Base-by-base conservation (phyloP, 2,888 invertebrate species). In the Clivina fossor region DNA sequence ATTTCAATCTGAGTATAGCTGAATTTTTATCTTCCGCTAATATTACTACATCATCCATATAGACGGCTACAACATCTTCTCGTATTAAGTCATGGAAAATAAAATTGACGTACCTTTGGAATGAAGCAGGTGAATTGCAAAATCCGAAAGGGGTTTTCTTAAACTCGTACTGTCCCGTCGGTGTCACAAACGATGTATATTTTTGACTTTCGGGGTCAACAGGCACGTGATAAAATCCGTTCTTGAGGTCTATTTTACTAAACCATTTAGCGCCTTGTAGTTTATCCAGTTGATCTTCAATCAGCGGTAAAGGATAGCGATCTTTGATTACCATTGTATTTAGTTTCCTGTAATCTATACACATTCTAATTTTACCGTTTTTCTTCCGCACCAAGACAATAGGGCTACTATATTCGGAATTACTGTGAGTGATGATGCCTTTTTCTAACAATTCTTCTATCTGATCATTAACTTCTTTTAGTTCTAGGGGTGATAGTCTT, bases 261-360 rank as follows among this genome's bases (percentile, higher is more conserved):
- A 62, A 64, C 57, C 64, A 5, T 60, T 35, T 16, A 54, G 58
- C 59, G 59, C 53, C 57, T 26, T 57, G 48, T 7, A 66, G 26
- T 4, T 57, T 50, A n/a, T 65, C 62, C 8, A 69, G 60, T 4
- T 62, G 59, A 22, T 65, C 63, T 16, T 68, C 66, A 3, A 67
- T 67, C 2, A 67, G n/a, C 1, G 69, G 68, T 16, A 70, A 55
- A 2, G 67, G 69, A 56, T 63, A 69, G 28, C 13, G n/a, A n/a
- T 43, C 43, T 22, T 28, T 2, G 15, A 44, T n/a, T 7, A 9
- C 15, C 8, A 5, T 44, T 11, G 15, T 4, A 15, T 44, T 28
- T 9, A 44, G 15, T 9, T 44, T 26, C 3, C 44, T n/a, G 16
- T 28, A 44, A 16, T 44, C 44, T 26, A 44, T 15, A 16, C 44